Percentiles rank a stretch among this genome's conserved stretches.
These are phyloP conservation scores for Panthera tigris DNA, from an alignment of 2,113 vertebrate genomes.

Conservation along the genomic window DNA sequence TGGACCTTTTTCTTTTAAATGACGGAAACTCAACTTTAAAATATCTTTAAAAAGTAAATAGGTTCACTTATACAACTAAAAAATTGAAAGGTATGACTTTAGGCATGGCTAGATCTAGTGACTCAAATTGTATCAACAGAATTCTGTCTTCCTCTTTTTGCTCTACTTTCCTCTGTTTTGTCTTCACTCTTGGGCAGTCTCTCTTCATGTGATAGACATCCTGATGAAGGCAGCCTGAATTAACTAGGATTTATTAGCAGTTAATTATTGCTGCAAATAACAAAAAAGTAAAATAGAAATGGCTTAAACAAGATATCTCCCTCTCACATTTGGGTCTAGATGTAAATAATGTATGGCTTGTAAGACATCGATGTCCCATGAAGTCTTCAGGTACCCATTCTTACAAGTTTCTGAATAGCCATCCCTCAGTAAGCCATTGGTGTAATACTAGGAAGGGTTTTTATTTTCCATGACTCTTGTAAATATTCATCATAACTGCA, in stretches of 20 bases:
- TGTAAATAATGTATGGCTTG: neutral
- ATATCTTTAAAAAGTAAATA: neutral
- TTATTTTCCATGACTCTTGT: neutral
- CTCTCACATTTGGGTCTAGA: neutral
- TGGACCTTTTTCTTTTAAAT: neutral
- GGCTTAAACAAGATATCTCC: neutral
- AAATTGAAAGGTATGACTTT: neutral
- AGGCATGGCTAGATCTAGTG: neutral
- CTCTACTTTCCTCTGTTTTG: neutral
- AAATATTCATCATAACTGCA: constrained; percentile 1
- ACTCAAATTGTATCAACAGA: neutral
- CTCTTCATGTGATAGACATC: neutral
- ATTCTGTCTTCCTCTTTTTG: neutral
- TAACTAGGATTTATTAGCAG: neutral
- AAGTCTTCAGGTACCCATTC: neutral
- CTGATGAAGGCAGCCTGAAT: neutral
- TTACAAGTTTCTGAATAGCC: neutral
- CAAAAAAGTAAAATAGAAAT: neutral
- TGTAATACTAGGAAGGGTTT: neutral
- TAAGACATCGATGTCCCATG: neutral
- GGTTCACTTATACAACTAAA: neutral
- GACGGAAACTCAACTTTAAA: constrained; percentile 4
- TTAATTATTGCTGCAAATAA: neutral
- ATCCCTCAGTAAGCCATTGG: neutral
- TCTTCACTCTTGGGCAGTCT: neutral